Evolutionary conservation across 2,113 vertebrate genomes (phyloP), one percentile per base, ranked within the genome.

Genomic region (Leucopsar rothschildi): DNA sequence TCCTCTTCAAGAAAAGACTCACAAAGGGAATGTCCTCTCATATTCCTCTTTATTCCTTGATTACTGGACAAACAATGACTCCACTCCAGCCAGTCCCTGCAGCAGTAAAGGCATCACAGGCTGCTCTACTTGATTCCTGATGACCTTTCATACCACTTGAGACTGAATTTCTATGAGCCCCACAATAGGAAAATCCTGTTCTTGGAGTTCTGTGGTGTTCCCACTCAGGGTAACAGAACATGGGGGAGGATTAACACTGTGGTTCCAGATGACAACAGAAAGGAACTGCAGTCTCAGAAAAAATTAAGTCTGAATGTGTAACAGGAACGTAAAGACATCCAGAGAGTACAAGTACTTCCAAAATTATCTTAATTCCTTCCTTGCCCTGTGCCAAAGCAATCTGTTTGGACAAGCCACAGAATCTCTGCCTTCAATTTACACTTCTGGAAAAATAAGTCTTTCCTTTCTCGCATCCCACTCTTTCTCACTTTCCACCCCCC

Each of bases 371-470:
- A 76, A 75, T 47, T 87, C 66, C 56, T 69, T 89, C 91, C 50
- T 92, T 63, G 83, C 61, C 57, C 66, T 57, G 2, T 47, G 44
- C 35, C 57, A 92, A 82, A 82, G 68, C 49, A 72, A 86, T 15
- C 12, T 8, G 70, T 57, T 59, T 76, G 25, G 21, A 47, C 37
- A 56, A 88, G 75, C 81, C 64, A 21, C 29, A 93, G 57, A 96
- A 89, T 25, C 57, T 82, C 70, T 82, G 87, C 71, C 69, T 76
- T 93, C 86, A 92, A 96, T 98, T 95, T 96, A 95, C 86, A 85
- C 71, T 94, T 96, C 90, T 92, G 82, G 91, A 93, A 92, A 75
- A 96, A 88, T 57, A 95, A 90, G 66, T 65, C 27, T 64, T 55
- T 49, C 45, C 42, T 86, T 79, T 55, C 79, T 52, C 7, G 28